Conservation (phyloP, 64 coral and sea anemone genomes). For the Montipora efflorescens region DNA sequence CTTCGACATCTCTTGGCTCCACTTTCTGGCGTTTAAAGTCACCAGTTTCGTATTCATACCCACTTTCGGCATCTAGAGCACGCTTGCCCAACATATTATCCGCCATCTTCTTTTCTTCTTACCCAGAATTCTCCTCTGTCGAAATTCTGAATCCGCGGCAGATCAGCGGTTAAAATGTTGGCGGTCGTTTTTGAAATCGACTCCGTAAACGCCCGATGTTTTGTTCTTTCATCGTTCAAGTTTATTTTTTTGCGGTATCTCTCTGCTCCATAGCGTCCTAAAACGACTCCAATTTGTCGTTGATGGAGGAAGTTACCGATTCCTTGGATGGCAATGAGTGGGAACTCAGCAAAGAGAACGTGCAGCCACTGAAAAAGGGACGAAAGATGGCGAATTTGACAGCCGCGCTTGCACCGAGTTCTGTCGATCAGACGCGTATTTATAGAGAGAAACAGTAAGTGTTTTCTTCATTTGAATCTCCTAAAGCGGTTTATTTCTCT, state of each 20-base stretch:
- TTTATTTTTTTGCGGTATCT: not conserved
- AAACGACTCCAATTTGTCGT: not conserved
- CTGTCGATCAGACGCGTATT: constrained; percentile 75
- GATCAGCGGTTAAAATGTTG: not conserved
- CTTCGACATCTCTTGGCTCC: not conserved
- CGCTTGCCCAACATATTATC: constrained; percentile 82
- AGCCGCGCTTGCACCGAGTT: constrained; percentile 81
- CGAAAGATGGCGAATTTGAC: constrained; percentile 91
- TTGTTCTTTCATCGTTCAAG: not conserved
- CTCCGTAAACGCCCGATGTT: constrained; percentile 33
- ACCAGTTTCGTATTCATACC: constrained; percentile 48
- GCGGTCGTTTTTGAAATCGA: constrained; percentile 77
- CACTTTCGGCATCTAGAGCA: constrained; percentile 41
- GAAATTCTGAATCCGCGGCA: not conserved
- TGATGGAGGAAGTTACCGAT: constrained; percentile 79
- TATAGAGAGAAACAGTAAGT: constrained; percentile 92
- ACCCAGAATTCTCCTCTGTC: not conserved
- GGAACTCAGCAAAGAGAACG: constrained; percentile 99
- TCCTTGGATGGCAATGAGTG: constrained; percentile 75
- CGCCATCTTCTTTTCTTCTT: not conserved
- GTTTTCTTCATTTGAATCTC: not conserved
- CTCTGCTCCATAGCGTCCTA: not conserved
- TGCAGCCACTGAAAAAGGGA: constrained; percentile 96
- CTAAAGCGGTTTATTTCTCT: not conserved
- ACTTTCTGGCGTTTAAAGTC: constrained; percentile 66